Conservation (phyloP, 2,888 invertebrate species). For the Micropterix aruncella region DNA sequence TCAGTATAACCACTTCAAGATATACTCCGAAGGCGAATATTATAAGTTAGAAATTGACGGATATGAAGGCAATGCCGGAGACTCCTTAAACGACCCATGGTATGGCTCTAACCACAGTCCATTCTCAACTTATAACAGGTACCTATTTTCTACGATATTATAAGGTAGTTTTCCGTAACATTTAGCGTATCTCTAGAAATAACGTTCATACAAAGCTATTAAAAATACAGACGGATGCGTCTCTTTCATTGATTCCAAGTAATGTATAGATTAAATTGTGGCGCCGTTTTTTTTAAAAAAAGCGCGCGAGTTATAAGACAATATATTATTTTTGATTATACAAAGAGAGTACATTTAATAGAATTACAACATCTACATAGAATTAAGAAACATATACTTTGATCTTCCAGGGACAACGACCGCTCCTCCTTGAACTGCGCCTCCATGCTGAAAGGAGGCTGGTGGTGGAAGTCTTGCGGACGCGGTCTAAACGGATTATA, state of each 20-base stretch:
- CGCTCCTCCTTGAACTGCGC: conserved; percentile 83
- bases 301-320: no score
- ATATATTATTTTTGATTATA: no score
- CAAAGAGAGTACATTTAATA: no score
- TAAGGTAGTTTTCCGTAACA: no score
- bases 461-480: conserved; percentile 94
- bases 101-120: conserved; percentile 89
- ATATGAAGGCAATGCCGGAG: conserved; percentile 82
- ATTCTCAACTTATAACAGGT: conserved; percentile 86
- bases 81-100: conserved; percentile 87
- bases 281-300: no score
- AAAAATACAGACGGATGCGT: no score
- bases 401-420: conserved; percentile 65
- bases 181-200: no score
- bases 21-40: conserved; percentile 82
- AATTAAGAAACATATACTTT: no score
- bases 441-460: conserved; percentile 86
- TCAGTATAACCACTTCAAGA: conserved; percentile 84
- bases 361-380: no score
- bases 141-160: conserved; percentile 5
- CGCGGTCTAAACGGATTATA: conserved; percentile 82
- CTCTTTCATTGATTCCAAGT: no score
- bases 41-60: conserved; percentile 87
- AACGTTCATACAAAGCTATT: no score
- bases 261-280: no score